These are phyloP conservation scores for Enteromius radiatus DNA, from an alignment of 2,797 vertebrate genomes.

Conservation along the genomic window DNA sequence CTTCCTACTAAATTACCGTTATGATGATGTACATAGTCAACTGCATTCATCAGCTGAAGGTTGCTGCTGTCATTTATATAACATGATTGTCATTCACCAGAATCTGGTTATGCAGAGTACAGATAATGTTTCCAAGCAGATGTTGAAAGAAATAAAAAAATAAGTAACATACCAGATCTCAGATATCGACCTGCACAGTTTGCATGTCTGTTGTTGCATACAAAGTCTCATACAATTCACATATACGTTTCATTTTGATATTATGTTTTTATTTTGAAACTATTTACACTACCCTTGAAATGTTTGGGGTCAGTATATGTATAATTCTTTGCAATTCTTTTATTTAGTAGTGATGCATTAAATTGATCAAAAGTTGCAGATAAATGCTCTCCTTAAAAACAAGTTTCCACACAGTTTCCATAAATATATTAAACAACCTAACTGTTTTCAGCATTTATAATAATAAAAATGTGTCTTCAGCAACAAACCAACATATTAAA, in stretches of 20 bases:
- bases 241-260: background rate
- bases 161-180: background rate
- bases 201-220: background rate
- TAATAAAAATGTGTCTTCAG: background rate
- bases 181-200: background rate
- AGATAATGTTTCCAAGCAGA: conserved; percentile 3
- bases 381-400: background rate
- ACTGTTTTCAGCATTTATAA: background rate
- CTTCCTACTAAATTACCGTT: conserved; percentile 10
- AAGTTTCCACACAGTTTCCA: background rate
- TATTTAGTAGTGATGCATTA: background rate
- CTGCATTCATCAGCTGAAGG: conserved; percentile 11
- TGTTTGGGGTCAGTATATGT: background rate
- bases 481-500: background rate
- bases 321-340: background rate
- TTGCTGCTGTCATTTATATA: conserved; percentile 14
- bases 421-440: background rate
- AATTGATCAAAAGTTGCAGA: background rate
- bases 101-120: background rate
- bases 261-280: background rate
- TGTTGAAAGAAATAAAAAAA: conserved; percentile 32
- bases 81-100: conserved; percentile 10
- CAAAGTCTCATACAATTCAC: background rate
- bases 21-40: conserved; percentile 21
- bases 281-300: background rate